phyloP scores from a whole-genome alignment of 2,113 vertebrate genomes.

The Apeltes quadracus region DNA sequence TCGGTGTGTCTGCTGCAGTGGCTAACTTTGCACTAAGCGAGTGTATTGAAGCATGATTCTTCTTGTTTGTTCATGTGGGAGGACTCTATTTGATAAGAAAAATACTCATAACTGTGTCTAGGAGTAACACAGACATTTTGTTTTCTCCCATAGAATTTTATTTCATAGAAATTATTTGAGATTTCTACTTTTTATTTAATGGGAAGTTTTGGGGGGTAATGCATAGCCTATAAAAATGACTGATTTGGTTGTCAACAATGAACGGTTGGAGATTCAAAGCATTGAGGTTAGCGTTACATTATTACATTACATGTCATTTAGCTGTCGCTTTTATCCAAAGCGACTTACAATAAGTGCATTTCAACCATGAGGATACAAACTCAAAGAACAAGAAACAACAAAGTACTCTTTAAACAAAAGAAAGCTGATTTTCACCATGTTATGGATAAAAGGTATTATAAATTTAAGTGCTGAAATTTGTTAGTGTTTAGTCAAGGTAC shows the following conservation, averaged over 20 bases:
- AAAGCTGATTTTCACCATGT: no score
- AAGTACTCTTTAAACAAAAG: no score
- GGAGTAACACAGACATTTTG: neutral
- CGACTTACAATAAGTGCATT: no score
- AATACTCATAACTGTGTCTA: neutral
- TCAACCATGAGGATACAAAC: no score
- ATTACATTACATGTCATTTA: no score
- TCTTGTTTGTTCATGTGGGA: constrained; percentile 49
- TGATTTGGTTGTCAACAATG: neutral
- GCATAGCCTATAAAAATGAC: neutral
- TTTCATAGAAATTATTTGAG: neutral
- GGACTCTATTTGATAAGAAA: constrained; percentile 39
- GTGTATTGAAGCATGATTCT: constrained; percentile 40
- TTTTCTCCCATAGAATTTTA: neutral
- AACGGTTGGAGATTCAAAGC: neutral
- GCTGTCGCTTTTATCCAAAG: no score
- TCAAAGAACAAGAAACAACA: no score
- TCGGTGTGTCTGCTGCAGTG: neutral
- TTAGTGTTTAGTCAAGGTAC: no score
- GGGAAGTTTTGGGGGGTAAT: neutral
- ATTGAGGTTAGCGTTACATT: neutral
- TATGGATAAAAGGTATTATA: no score
- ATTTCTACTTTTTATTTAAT: neutral
- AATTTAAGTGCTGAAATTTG: no score
- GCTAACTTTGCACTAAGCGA: constrained; percentile 37